A percentile compares a stretch with the other conserved stretches of the same genome.
Evolutionary conservation across 1,140 invertebrate species (phyloP).

Genomic region (Ylistrum balloti): DNA sequence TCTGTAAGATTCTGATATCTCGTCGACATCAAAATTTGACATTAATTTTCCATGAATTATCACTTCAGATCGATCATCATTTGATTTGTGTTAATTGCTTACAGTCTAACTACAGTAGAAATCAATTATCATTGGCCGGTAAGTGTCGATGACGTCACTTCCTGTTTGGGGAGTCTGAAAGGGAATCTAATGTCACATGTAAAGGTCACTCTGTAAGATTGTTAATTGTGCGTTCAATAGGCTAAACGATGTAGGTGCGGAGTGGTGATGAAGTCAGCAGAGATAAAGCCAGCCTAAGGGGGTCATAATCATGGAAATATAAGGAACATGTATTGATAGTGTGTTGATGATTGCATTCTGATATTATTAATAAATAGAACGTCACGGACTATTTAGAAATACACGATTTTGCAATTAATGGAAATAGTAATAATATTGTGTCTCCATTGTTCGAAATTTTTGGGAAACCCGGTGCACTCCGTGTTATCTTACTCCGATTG

Average conservation of each 20-base stretch:
- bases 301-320: not conserved
- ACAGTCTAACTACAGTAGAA: not conserved
- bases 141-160: not conserved
- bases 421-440: not conserved
- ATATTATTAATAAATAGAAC: not conserved
- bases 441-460: too few relatives aligned
- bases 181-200: not conserved
- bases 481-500: too few relatives aligned
- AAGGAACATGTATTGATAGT: not conserved
- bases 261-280: too few relatives aligned
- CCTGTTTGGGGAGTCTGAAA: not conserved
- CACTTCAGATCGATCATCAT: not conserved
- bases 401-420: not conserved
- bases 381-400: not conserved
- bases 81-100: not conserved
- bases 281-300: not conserved
- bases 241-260: not conserved
- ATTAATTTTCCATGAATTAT: conserved; percentile 10
- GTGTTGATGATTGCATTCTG: not conserved
- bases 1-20: not conserved
- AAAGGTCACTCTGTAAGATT: not conserved
- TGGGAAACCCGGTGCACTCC: too few relatives aligned
- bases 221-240: not conserved
- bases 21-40: not conserved
- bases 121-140: not conserved